Base-by-base conservation (phyloP, 2,113 vertebrate species). In the Paradoxurus hermaphroditus region DNA sequence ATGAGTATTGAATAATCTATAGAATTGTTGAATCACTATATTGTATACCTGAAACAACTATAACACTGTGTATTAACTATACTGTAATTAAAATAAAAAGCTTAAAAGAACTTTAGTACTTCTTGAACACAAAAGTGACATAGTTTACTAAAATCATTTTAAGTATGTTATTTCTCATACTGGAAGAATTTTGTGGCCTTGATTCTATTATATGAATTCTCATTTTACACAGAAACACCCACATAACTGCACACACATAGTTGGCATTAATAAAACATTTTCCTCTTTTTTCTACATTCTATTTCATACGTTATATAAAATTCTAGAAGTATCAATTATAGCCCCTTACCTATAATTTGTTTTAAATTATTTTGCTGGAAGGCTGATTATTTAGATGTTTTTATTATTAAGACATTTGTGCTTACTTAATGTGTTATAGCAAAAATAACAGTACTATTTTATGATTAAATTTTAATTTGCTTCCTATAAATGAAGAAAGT, bases 321-420 rank as follows among this genome's bases (percentile, higher is more conserved):
- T 73, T 25, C 14, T 63, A 36, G 34, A 53, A 63, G 13, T 87
- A 91, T 94, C 29, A 68, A 34, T 70, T 70, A 44, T 19, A 82
- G 21, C 4, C 89, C n/a, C 6, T 21, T 77, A 34, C 62, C 6
- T 70, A 63, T 46, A 85, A 94, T 78, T 88, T 68, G 14, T 31
- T 83, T 95, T 73, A 67, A 82, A 84, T 88, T 77, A 53, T 41
- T 82, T 93, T 53, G 49, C 49, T 86, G 31, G 86, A 92, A 91
- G 44, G 3, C 39, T 83, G 41, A 84, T 83, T 68, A 53, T 51
- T 70, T 78, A 31, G 14, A 25, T 68, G 29, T 36, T 83, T 86
- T 93, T 75, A 9, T 49, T 93, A 53, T 19, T 67, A 14, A 81
- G 31, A 90, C 8, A 56, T 73, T 67, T 90, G 15, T 63, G n/a